Evolutionary conservation across 2,113 vertebrate species (phyloP).

Genomic region (Toxostoma redivivum): DNA sequence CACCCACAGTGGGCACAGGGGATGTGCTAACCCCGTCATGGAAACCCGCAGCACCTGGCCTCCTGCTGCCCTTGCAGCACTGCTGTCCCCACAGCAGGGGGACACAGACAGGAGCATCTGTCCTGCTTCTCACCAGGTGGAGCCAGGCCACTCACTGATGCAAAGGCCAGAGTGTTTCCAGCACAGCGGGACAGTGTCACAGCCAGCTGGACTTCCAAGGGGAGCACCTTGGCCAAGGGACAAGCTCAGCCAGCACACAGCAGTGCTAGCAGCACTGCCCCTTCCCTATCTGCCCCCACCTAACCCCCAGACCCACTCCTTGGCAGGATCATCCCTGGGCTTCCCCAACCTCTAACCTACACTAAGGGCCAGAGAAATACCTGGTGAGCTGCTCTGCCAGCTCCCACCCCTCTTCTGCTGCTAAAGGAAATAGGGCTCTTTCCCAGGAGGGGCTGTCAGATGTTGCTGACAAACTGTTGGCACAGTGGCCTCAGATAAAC

Average conservation of each 20-base stretch:
- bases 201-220: not conserved
- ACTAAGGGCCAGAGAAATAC: not conserved
- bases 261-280: not conserved
- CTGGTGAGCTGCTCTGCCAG: not conserved
- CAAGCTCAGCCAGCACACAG: no score
- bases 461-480: not conserved
- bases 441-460: not conserved
- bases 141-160: rapidly evolving
- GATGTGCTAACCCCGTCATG: conserved; percentile 37
- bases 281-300: not conserved
- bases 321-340: not conserved
- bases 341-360: not conserved
- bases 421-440: not conserved
- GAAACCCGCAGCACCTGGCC: not conserved
- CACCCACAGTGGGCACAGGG: not conserved
- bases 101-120: not conserved
- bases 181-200: rapidly evolving
- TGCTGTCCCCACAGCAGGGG: not conserved
- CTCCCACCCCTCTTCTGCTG: not conserved
- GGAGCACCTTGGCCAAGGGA: not conserved
- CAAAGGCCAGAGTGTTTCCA: not conserved
- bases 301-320: not conserved
- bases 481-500: not conserved
- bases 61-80: conserved; percentile 61
- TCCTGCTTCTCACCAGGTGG: rapidly evolving